Base-by-base conservation (phyloP, 2,113 vertebrate species). In the Phylloscopus trochilus region DNA sequence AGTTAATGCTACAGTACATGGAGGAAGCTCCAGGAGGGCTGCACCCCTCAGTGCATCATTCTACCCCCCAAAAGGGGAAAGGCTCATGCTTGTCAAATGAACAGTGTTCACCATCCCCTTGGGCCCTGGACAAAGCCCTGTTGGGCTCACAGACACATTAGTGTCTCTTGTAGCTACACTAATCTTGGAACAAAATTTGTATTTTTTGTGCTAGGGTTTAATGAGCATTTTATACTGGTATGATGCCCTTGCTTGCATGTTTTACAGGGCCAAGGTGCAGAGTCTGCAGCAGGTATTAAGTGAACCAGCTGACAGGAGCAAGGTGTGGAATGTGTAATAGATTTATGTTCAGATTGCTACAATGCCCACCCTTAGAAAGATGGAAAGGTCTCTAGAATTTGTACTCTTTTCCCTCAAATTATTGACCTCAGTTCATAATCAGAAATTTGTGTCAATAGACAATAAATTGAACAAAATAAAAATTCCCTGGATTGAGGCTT, bases 91-190 rank as follows among this genome's bases (percentile, higher is more conserved):
- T 27, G 21, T 37, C 46, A 63, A 53, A 30, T 13, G 15, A 52
- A 69, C 8, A 51, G 13, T 15, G n/a, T 46, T 49, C 46, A 75
- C 21, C 11, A 37, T 15, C 28, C 27, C 24, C 46, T 7, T 21
- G 13, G 24, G n/a, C 10, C 31, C n/a, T 84, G 37, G 35, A 24
- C 14, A 31, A 62, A 39, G 13, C 35, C n/a, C 10, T 49, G 6
- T 6, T 49, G 22, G 51, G 15, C 2, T 73, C 39, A 49, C 0
- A 10, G 72, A 67, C 4, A 12, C 27, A 23, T 2, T 30, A 21
- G 13, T 22, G 43, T 18, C 23, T 55, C 35, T 35, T 59, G 5
- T 7, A 43, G 33, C 10, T 43, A n/a, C 3, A 6, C 35, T 47
- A 18, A 35, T 70, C 46, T 84, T 78, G 18, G 28, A 52, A 47